A percentile compares a stretch with the other conserved stretches of the same genome.
These are phyloP conservation scores for Pseudobourletiella spinata DNA, from an alignment of 1,140 invertebrate species.

Conservation along the genomic window DNA sequence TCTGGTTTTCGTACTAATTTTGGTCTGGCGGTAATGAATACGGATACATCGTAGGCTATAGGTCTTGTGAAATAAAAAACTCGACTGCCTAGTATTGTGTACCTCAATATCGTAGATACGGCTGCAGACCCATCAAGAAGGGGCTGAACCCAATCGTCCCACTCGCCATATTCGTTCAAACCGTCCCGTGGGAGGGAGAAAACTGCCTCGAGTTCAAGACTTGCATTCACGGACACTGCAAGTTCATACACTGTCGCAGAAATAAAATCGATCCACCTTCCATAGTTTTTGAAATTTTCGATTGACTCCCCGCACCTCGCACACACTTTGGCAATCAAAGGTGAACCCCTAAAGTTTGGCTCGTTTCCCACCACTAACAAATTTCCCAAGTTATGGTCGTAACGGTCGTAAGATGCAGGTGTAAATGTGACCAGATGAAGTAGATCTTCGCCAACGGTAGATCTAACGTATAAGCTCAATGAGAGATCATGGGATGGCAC, in stretches of 20 bases:
- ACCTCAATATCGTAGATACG: background rate
- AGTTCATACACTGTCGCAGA: background rate
- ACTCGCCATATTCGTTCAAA: background rate
- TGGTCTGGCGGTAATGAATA: background rate
- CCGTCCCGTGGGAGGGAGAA: background rate
- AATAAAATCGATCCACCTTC: background rate
- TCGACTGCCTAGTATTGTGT: background rate
- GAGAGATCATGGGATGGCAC: no score
- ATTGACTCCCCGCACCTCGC: background rate
- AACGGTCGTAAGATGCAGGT: no score
- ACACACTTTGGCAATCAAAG: background rate
- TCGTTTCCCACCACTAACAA: no score
- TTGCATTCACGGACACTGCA: background rate
- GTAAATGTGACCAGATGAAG: no score
- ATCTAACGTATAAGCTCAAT: no score
- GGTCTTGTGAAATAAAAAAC: background rate
- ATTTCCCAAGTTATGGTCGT: no score
- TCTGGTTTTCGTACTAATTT: background rate
- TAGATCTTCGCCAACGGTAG: no score
- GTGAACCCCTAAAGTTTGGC: no score
- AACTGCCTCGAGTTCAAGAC: background rate
- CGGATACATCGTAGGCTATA: background rate
- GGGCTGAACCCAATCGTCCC: background rate
- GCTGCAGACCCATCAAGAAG: background rate
- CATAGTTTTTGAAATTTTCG: background rate